Conservation (phyloP, 2,113 vertebrate species). For the Opisthocomus hoazin region DNA sequence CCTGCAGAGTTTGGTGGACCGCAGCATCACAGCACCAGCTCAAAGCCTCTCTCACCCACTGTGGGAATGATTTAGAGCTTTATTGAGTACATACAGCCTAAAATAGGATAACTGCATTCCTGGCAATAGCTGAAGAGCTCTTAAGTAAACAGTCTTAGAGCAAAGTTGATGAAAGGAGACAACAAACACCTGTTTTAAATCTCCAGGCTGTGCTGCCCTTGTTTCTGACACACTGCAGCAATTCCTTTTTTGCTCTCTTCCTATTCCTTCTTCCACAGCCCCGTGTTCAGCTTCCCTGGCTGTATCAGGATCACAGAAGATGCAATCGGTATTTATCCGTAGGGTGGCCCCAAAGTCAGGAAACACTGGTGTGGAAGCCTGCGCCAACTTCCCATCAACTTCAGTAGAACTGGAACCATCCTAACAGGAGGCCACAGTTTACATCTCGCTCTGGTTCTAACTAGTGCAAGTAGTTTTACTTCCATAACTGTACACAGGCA, state of each 20-base stretch:
- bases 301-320: neutral
- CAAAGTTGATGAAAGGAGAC: slow-evolving; percentile 4
- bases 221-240: neutral
- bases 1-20: neutral
- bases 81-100: neutral
- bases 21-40: neutral
- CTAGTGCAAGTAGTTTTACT: neutral
- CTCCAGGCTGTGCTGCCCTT: neutral
- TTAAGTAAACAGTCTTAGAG: slow-evolving; percentile 4
- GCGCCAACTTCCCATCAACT: neutral
- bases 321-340: neutral
- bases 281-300: neutral
- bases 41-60: neutral
- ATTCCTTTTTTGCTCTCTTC: neutral
- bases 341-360: neutral
- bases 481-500: neutral
- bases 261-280: neutral
- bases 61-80: neutral
- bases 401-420: neutral
- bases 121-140: neutral
- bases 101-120: neutral
- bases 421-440: neutral
- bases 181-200: neutral
- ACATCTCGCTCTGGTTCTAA: neutral
- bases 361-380: neutral